Conservation (phyloP, 2,888 invertebrate species). For the Aspidiotus destructor region DNA sequence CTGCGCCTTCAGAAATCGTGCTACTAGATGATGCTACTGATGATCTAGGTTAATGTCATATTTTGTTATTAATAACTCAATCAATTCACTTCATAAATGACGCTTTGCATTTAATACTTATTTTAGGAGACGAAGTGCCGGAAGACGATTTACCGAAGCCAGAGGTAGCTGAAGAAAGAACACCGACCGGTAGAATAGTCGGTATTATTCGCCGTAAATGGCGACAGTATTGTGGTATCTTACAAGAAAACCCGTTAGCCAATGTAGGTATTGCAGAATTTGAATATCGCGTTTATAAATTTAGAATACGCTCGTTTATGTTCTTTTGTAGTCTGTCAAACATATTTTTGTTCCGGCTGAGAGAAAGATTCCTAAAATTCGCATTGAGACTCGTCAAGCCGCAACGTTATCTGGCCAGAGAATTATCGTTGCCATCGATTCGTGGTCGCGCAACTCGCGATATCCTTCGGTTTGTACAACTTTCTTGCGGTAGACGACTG, state of each 20-base stretch:
- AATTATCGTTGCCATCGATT: conserved; percentile 90
- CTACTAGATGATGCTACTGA: conserved; percentile 48
- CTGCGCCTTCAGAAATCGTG: conserved; percentile 69
- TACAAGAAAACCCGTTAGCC: conserved; percentile 65
- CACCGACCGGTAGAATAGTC: conserved; percentile 71
- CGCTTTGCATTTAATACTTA: too few species aligned
- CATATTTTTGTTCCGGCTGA: conserved; percentile 94
- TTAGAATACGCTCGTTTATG: background rate
- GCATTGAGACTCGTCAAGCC: conserved; percentile 90
- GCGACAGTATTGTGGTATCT: conserved; percentile 95
- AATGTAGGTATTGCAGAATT: conserved; percentile 43
- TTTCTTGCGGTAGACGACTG: conserved; percentile 33
- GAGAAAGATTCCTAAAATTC: conserved; percentile 81
- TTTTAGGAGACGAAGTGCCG: conserved; percentile 33
- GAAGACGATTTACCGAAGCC: conserved; percentile 35
- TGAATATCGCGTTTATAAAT: background rate
- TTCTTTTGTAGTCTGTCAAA: conserved; percentile 44
- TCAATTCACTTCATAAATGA: too few species aligned
- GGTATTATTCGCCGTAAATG: conserved; percentile 93
- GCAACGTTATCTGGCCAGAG: conserved; percentile 69
- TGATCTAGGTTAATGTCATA: conserved; percentile 49
- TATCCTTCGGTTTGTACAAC: conserved; percentile 58
- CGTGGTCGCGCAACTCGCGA: conserved; percentile 87
- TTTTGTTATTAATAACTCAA: background rate
- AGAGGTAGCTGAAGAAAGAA: conserved; percentile 38